Evolutionary conservation across 2,888 invertebrate species (phyloP), one percentile per base, ranked within the genome.

Genomic region (Drosophila phalerata): DNA sequence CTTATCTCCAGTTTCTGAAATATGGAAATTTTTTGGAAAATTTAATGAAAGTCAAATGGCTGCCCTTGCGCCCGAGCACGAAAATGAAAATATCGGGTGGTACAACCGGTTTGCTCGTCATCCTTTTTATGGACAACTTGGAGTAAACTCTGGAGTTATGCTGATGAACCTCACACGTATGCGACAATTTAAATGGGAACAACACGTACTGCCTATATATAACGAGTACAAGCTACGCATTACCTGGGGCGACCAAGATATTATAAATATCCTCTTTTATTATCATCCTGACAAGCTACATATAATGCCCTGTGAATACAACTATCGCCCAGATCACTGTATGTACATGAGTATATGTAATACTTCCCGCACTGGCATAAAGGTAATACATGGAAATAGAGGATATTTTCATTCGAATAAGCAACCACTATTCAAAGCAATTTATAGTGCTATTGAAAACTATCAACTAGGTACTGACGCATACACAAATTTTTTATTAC

Each of bases 221-320:
- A 94, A 96, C 77, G 95, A 97, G 91, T 98, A 97, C 93, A 96
- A 96, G 90, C 91, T 96, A 13, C 95, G 96, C 87, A 97, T 98
- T 70, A 97, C 97, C 0, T 99, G 98, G 97, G 98, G 98, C n/a
- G 99, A 99, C 93, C 98, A 99, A 93, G 98, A 98, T 93, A 95
- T 97, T 70, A 96, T 97, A 73, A 97, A 97, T 90, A 97, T 97
- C 73, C 95, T 97, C 77, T 97, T 97, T 91, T 95, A 96, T 91
- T 95, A 94, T 90, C 95, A 96, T 93, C 96, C 97, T 82, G 96
- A 96, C 76, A 96, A 96, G 83, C 94, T 98, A 61, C 95, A 95
- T 79, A 93, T 96, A 64, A 95, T 97, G 91, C 94, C 96, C 0
- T 99, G 98, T 90, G 94, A 96, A 69, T 97, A 96, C 93, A 99